Evolutionary conservation across 2,113 vertebrate species (phyloP), one percentile per base, ranked within the genome.

Genomic region (Spermophilus dauricus): DNA sequence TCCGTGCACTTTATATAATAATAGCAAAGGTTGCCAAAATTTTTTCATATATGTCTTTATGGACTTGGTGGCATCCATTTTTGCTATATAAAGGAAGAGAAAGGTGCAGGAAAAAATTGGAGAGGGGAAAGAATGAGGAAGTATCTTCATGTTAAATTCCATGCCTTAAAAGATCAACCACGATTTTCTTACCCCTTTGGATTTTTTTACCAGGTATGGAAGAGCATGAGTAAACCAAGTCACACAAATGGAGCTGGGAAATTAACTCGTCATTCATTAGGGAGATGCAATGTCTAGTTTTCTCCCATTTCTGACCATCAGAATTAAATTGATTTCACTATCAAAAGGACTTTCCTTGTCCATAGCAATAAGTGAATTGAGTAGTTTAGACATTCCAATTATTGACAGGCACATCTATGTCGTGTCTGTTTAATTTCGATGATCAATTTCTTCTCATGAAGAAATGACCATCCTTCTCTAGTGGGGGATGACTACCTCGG

Each of bases 321-420:
- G 39, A 63, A 95, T 51, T 56, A 0, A 63, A 48, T 72, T 76
- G 20, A 4, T 51, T 92, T 20, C 3, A 58, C 76, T 63, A 77
- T 45, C 56, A 86, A 76, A 69, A 95, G 53, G 26, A 53, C 11
- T 75, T 94, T 95, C n/a, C 20, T 73, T 96, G 30, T 51, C 17
- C 76, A 87, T 63, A 80, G 24, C 4, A 72, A 26, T 20, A 77
- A 72, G 18, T 77, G 22, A 95, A 72, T n/a, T 10, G 0, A 93
- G 89, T 42, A 58, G 16, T 75, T 45, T 56, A 89, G 86, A 80
- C 0, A 37, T 45, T 51, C 18, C 42, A 86, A 91, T 32, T 69
- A 32, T 0, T 28, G 13, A 39, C n/a, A 80, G 11, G 5, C 84
- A 45, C 14, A 53, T 5, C 28, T 28, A 37, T 3, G 8, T 7